Base-by-base conservation (phyloP, 2,888 invertebrate species). In the Cerceris rybyensis region DNA sequence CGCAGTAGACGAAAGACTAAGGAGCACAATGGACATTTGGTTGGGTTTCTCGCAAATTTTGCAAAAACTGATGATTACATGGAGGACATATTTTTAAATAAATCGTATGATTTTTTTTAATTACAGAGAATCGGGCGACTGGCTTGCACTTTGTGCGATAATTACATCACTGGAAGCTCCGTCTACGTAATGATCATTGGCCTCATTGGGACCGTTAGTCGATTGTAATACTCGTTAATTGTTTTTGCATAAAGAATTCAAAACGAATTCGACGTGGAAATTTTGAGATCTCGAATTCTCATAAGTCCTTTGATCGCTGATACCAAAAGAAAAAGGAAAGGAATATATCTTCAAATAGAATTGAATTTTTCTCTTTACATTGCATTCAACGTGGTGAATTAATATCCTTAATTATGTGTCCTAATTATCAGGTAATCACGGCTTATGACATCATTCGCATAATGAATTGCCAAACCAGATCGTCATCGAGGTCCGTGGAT, bases 201-300 rank as follows among this genome's bases (percentile, higher is more conserved):
- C 80, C 83, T 92, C 69, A 90, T 92, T 82, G 92, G 92, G 81
- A 90, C 89, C 86, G 92, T 92, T 89, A 91, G 92, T 92, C 84
- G 76, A 84, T 88, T 85, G 79, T 80, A 88, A 86, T 86, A 86
- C 66, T 80, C 76, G 43, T 79, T 72, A 75, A 80, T 80, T 71
- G 50, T 57, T 63, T 61, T 58, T 69, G 72, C 50, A 58, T 70
- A 67, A 71, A 55, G 63, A 65, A 75, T 41, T 28, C 11, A n/a
- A 16, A 67, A 71, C 50, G 63, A 65, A 75, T 28, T 28, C 28
- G 28, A 1, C 28, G 28, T 28, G 28, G 28, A 46, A 46, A 11
- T 46, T 46, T 8, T 13, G 46, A 46, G 9, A 13, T 46, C 46
- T 46, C 46, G 13, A 28, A 28, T 28, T 28, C 4, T 28, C 28